Evolutionary conservation across 2,113 vertebrate species (phyloP).

Genomic region (Cyprinodon variegatus): DNA sequence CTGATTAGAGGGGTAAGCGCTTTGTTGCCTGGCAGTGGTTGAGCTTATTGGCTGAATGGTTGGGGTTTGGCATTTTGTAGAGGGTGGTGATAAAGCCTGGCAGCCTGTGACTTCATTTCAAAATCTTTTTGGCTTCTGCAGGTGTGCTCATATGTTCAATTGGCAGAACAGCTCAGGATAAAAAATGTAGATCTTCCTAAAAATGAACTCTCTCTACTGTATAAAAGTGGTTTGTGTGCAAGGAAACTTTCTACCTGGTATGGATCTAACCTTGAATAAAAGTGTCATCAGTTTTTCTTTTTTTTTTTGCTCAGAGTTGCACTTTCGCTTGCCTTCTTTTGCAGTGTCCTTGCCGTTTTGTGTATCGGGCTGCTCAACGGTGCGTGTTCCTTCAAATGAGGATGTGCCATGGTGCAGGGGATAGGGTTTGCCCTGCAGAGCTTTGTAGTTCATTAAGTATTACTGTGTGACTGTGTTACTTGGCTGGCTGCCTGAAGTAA

Average conservation of each 20-base stretch:
- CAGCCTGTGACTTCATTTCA: constrained; percentile 50
- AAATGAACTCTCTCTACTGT: not conserved
- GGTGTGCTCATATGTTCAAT: constrained; percentile 16
- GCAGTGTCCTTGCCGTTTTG: constrained; percentile 54
- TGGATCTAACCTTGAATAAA: constrained; percentile 40
- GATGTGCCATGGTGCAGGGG: constrained; percentile 52
- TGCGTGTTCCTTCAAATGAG: constrained; percentile 45
- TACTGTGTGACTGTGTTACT: constrained; percentile 34
- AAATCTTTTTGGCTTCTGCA: constrained; percentile 33
- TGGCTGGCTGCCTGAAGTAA: constrained; percentile 49
- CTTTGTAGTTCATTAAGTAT: constrained; percentile 49
- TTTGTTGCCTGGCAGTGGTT: constrained; percentile 79
- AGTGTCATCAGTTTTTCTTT: constrained; percentile 42
- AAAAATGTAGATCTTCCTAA: not conserved
- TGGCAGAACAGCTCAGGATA: constrained; percentile 1
- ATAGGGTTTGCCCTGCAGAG: constrained; percentile 53
- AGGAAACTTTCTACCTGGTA: constrained; percentile 1
- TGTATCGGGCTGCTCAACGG: constrained; percentile 44
- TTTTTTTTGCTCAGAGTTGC: constrained; percentile 51
- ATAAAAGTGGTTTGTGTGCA: not conserved
- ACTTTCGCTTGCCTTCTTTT: constrained; percentile 71
- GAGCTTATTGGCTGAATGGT: constrained; percentile 75
- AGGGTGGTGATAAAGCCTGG: constrained; percentile 62
- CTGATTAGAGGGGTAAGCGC: constrained; percentile 67
- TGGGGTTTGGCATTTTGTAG: constrained; percentile 77